Evolutionary conservation across 2,888 invertebrate genomes (phyloP).

Genomic region (Folsomia candida): DNA sequence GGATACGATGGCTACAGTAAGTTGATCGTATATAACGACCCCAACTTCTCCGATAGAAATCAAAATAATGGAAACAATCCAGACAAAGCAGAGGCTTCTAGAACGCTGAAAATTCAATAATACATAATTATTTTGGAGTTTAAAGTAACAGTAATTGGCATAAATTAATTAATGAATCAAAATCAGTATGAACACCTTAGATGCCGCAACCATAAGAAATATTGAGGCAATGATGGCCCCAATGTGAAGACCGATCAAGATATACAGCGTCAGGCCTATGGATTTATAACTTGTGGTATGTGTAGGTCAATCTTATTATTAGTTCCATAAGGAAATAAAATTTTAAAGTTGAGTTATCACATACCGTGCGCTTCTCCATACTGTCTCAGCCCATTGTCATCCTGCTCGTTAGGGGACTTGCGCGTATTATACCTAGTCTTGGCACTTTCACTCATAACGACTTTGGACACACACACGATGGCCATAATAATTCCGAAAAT

Average conservation of each 20-base stretch:
- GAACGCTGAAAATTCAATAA: conserved; percentile 1
- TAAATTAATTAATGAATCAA: background rate
- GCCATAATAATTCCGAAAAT: background rate
- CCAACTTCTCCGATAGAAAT: conserved; percentile 1
- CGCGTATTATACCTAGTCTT: background rate
- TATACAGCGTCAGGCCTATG: background rate
- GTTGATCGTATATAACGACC: too few relatives aligned
- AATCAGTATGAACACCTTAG: too few relatives aligned
- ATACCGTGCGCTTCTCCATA: background rate
- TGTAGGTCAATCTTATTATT: too few relatives aligned
- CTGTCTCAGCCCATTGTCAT: background rate
- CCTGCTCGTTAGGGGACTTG: background rate
- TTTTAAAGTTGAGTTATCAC: too few relatives aligned
- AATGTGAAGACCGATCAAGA: background rate
- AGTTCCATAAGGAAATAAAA: too few relatives aligned
- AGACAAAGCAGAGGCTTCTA: background rate
- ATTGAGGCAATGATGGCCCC: background rate
- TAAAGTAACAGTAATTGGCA: background rate
- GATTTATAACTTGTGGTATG: too few relatives aligned
- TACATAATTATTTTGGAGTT: too few relatives aligned
- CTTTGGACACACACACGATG: background rate
- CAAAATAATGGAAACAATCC: background rate
- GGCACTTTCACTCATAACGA: background rate
- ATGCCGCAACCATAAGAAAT: conserved; percentile 6
- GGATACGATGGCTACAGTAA: too few relatives aligned